These are phyloP conservation scores for Porites evermanni DNA, from an alignment of 92 coral and sea anemone species.

Conservation along the genomic window DNA sequence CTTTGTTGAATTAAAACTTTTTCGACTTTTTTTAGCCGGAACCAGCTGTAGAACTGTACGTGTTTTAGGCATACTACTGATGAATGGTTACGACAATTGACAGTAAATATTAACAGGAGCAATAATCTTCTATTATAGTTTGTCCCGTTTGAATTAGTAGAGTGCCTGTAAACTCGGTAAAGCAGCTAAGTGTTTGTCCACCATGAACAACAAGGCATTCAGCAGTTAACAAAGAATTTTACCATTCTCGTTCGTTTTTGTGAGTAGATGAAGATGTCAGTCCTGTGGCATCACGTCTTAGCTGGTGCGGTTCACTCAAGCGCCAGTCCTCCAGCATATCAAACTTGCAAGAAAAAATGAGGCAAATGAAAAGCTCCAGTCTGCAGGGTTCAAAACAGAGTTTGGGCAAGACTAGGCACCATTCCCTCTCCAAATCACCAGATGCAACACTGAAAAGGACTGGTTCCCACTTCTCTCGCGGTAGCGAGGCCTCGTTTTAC, in stretches of 20 bases:
- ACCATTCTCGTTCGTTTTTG: not conserved
- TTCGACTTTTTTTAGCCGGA: too few species aligned
- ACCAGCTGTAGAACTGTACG: too few species aligned
- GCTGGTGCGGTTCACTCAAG: conserved; percentile 71
- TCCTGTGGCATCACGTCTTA: conserved; percentile 54
- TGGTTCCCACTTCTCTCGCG: conserved; percentile 73
- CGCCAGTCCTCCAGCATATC: conserved; percentile 68
- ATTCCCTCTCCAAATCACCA: conserved; percentile 48
- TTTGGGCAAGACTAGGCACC: conserved; percentile 55
- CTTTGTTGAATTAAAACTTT: too few species aligned
- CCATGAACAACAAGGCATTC: too few species aligned
- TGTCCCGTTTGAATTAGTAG: too few species aligned
- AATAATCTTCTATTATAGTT: too few species aligned
- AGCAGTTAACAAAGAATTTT: too few species aligned
- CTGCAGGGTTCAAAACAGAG: conserved; percentile 71
- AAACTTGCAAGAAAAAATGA: conserved; percentile 72
- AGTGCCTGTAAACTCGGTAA: too few species aligned
- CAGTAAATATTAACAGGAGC: too few species aligned
- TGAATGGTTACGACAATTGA: too few species aligned
- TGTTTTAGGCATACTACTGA: too few species aligned
- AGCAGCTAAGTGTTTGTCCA: too few species aligned
- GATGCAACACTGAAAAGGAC: conserved; percentile 53
- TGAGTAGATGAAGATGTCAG: conserved; percentile 22
- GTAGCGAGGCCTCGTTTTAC: conserved; percentile 94
- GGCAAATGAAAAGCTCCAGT: conserved; percentile 70